Evolutionary conservation across 2,113 vertebrate genomes (phyloP).

Genomic region (Seriola dumerili): DNA sequence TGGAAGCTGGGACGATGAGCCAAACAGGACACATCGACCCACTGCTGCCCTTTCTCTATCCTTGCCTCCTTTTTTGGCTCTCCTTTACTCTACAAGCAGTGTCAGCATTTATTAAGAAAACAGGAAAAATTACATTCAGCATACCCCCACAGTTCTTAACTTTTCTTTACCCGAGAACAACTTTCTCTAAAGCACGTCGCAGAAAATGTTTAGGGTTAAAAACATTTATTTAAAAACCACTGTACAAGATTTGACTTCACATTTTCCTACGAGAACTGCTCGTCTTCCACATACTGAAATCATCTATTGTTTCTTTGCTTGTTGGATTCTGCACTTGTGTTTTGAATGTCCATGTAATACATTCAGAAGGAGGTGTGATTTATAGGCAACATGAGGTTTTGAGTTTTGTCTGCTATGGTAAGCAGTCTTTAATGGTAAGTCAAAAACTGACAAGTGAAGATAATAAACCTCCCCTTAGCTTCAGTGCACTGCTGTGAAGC

Average conservation of each 20-base stretch:
- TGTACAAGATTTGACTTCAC: constrained; percentile 24
- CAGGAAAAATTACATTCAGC: background rate
- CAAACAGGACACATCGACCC: constrained; percentile 54
- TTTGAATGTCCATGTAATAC: background rate
- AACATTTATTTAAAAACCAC: constrained; percentile 73
- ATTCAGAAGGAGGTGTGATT: background rate
- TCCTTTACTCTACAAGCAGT: background rate
- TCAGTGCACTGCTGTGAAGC: background rate
- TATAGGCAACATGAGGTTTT: background rate
- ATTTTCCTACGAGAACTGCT: constrained; percentile 9
- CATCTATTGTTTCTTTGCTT: background rate
- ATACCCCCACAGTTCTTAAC: background rate
- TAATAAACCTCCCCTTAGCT: constrained; percentile 1
- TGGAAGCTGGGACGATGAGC: constrained; percentile 37
- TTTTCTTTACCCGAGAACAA: background rate
- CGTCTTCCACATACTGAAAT: background rate
- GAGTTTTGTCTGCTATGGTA: background rate
- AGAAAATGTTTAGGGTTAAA: constrained; percentile 38
- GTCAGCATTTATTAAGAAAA: constrained; percentile 47
- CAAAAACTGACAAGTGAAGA: constrained; percentile 2
- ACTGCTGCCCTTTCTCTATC: constrained; percentile 53
- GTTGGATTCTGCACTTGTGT: background rate
- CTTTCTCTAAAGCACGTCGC: background rate
- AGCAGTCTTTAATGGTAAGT: background rate
- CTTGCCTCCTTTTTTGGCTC: constrained; percentile 4